These are phyloP conservation scores for Pedetes capensis DNA, from an alignment of 2,113 vertebrate genomes.

Conservation along the genomic window DNA sequence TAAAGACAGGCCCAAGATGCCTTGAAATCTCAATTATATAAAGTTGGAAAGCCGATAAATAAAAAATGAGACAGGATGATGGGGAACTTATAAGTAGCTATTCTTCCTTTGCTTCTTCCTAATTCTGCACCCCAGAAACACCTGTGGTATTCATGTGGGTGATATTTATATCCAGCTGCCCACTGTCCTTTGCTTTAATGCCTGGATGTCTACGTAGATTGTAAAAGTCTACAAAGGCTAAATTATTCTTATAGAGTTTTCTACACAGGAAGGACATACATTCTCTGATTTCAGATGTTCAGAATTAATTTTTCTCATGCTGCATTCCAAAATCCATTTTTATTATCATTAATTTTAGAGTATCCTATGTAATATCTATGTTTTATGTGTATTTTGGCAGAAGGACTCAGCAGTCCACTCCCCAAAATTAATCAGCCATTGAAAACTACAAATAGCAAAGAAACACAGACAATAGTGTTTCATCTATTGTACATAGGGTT, in stretches of 20 bases:
- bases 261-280: neutral
- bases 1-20: conserved; percentile 20
- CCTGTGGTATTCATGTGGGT: neutral
- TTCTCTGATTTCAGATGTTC: neutral
- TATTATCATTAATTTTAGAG: neutral
- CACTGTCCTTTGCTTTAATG: neutral
- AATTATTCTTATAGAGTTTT: neutral
- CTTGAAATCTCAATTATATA: neutral
- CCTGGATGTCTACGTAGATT: neutral
- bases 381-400: too few species aligned
- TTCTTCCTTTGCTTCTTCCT: neutral
- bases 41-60: neutral
- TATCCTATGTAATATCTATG: neutral
- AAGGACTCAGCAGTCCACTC: too few species aligned
- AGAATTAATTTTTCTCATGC: neutral
- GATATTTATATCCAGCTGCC: neutral
- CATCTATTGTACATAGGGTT: too few species aligned
- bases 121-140: neutral
- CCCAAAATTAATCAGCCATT: too few species aligned
- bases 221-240: neutral
- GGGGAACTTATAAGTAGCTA: neutral
- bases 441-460: too few species aligned
- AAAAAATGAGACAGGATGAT: neutral
- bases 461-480: too few species aligned
- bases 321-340: neutral